These are phyloP conservation scores for Sphaeramia orbicularis DNA, from an alignment of 2,797 vertebrate genomes.

Conservation along the genomic window DNA sequence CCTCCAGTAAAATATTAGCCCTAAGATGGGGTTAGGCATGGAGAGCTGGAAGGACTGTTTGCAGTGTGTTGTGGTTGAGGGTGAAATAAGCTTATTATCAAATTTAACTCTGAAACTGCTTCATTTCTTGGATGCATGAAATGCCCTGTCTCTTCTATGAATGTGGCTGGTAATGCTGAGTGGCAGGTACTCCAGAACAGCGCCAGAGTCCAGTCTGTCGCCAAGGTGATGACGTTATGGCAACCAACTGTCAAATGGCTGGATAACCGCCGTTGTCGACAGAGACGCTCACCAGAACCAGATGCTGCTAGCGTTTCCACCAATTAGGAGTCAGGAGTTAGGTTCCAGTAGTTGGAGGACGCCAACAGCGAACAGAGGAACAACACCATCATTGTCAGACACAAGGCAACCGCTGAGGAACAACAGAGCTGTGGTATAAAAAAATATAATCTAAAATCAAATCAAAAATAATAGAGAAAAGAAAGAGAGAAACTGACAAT, in stretches of 20 bases:
- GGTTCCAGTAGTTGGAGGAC: constrained; percentile 55
- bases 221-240: constrained; percentile 81
- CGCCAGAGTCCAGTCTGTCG: constrained; percentile 69
- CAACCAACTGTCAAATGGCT: constrained; percentile 71
- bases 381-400: constrained; percentile 76
- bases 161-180: constrained; percentile 79
- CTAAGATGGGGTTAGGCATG: constrained; percentile 64
- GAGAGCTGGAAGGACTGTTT: constrained; percentile 54
- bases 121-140: constrained; percentile 82
- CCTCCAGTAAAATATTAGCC: constrained; percentile 73
- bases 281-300: constrained; percentile 74
- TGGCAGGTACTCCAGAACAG: constrained; percentile 81
- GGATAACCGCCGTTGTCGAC: constrained; percentile 65
- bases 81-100: constrained; percentile 85
- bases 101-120: constrained; percentile 79
- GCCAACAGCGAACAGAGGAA: constrained; percentile 58
- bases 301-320: constrained; percentile 80
- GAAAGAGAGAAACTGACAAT: constrained; percentile 36
- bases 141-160: constrained; percentile 79
- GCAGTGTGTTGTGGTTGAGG: constrained; percentile 46
- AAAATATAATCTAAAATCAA: not conserved
- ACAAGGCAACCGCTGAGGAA: constrained; percentile 61
- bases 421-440: constrained; percentile 59
- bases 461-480: constrained; percentile 24
- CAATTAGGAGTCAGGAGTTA: constrained; percentile 76